These are phyloP conservation scores for Stenodema calcarata DNA, from an alignment of 2,888 invertebrate species.

Conservation along the genomic window DNA sequence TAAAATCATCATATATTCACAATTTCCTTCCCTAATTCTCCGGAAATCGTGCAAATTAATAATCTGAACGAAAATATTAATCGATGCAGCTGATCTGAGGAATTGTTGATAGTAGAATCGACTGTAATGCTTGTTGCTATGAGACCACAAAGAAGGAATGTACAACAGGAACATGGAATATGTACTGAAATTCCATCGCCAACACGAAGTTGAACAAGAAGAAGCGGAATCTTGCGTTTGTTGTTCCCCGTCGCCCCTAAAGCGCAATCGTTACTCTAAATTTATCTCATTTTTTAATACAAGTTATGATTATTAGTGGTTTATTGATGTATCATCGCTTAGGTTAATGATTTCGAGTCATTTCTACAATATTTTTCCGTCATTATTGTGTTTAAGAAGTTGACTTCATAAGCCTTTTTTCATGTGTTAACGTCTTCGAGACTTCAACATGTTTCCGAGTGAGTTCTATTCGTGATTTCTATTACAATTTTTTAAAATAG, in stretches of 20 bases:
- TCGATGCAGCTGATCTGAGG: no score
- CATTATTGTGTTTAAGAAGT: neutral
- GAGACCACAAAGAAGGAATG: neutral
- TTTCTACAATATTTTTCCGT: neutral
- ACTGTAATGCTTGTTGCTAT: neutral
- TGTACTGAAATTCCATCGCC: neutral
- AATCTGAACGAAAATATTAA: no score
- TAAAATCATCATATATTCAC: no score
- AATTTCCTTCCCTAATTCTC: no score
- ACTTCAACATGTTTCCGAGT: constrained; percentile 24
- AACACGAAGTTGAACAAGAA: neutral
- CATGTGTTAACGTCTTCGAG: neutral
- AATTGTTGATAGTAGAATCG: no score
- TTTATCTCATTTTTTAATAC: neutral
- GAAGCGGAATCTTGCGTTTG: neutral
- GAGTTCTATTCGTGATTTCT: neutral
- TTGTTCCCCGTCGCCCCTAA: neutral
- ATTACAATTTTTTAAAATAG: no score
- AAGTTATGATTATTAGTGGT: neutral
- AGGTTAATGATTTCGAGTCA: neutral
- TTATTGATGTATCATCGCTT: neutral
- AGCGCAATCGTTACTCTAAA: neutral
- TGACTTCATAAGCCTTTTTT: neutral
- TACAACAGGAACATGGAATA: neutral
- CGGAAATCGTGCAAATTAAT: no score